Evolutionary conservation across 2,888 invertebrate species (phyloP).

Genomic region (Heliconius ethilla): DNA sequence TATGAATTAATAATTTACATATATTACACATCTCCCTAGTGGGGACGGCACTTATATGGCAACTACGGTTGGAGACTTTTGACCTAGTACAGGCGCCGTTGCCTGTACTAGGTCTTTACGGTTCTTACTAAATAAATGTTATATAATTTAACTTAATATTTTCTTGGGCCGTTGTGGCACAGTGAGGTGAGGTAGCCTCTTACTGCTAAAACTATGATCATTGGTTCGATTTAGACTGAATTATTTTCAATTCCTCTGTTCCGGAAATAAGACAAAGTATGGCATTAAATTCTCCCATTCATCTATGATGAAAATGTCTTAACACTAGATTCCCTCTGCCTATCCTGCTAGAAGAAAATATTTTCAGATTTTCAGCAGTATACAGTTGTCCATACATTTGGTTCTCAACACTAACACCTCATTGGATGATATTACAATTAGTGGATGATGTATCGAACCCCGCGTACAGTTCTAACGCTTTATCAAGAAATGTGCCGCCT

Average conservation of each 20-base stretch:
- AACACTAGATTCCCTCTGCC: neutral
- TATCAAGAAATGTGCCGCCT: constrained; percentile 52
- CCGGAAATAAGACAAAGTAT: neutral
- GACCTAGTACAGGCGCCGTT: too few species aligned
- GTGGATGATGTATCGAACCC: constrained; percentile 61
- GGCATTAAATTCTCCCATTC: neutral
- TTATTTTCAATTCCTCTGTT: neutral
- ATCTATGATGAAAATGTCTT: neutral
- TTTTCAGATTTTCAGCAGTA: constrained; percentile 40
- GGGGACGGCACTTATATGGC: too few species aligned
- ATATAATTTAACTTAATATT: too few species aligned
- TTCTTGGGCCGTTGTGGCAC: too few species aligned
- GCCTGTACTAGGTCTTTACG: too few species aligned
- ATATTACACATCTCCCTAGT: too few species aligned
- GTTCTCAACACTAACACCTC: constrained; percentile 46
- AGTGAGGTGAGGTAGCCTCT: too few species aligned
- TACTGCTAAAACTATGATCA: too few species aligned
- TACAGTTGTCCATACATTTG: constrained; percentile 48
- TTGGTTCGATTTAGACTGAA: neutral
- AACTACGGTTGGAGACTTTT: too few species aligned
- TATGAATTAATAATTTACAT: too few species aligned
- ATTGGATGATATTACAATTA: constrained; percentile 54
- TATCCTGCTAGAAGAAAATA: neutral
- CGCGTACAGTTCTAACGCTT: constrained; percentile 53
- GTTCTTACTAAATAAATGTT: too few species aligned